These are phyloP conservation scores for Drosophila neotestacea DNA, from an alignment of 2,888 invertebrate genomes.

Conservation along the genomic window DNA sequence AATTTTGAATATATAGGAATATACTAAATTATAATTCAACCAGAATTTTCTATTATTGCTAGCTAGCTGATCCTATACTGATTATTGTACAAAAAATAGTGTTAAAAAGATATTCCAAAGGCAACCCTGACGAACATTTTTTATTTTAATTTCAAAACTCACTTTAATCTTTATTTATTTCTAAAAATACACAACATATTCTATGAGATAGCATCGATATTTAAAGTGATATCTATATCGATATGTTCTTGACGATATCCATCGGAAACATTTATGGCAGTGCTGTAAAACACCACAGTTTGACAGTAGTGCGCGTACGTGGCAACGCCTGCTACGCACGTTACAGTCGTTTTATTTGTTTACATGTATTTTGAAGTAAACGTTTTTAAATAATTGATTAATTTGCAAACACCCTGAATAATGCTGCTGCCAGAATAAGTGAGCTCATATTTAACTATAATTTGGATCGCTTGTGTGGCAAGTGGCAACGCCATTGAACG, in stretches of 20 bases:
- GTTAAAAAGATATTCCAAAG: not conserved
- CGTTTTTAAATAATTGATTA: not conserved
- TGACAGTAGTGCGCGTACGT: slow-evolving; percentile 23
- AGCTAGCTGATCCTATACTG: not conserved
- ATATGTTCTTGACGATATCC: not conserved
- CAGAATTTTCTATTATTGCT: not conserved
- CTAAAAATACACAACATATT: not conserved
- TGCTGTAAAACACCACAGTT: not conserved
- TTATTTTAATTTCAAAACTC: not conserved
- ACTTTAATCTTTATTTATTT: not conserved
- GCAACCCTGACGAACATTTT: not conserved
- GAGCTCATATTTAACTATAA: not conserved
- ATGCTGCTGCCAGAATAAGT: slow-evolving; percentile 18
- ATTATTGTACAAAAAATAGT: not conserved
- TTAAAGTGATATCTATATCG: not conserved
- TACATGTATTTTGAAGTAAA: not conserved
- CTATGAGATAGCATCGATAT: not conserved
- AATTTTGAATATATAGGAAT: too few relatives aligned
- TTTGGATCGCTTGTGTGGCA: not conserved
- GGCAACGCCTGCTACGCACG: slow-evolving; percentile 46
- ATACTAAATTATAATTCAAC: not conserved
- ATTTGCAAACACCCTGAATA: not conserved
- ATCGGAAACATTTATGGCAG: not conserved
- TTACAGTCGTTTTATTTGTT: slow-evolving; percentile 23
- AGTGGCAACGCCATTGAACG: slow-evolving; percentile 41